phyloP scores from a whole-genome alignment of 2,888 invertebrate genomes.

The Tetragonula carbonaria region DNA sequence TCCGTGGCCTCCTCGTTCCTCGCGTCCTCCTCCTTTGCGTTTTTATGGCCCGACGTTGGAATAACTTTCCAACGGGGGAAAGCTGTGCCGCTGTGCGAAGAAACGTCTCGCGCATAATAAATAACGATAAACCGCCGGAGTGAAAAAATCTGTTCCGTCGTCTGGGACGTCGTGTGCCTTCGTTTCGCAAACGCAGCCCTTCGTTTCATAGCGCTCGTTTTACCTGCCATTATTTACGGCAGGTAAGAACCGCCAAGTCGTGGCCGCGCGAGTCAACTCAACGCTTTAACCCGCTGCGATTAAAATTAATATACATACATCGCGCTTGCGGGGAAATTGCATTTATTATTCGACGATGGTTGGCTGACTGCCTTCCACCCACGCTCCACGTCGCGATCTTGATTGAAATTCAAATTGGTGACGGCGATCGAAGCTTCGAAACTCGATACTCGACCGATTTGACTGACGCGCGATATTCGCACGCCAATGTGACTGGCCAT shows the following conservation, averaged over 20 bases:
- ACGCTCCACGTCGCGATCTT: neutral
- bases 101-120: constrained; percentile 40
- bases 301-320: constrained; percentile 6
- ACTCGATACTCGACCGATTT: too few species aligned
- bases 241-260: too few species aligned
- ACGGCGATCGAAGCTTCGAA: too few species aligned
- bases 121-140: constrained; percentile 45
- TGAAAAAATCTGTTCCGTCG: neutral
- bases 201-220: neutral
- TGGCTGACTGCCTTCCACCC: too few species aligned
- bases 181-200: neutral
- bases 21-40: neutral
- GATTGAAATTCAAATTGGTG: constrained; percentile 27
- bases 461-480: too few species aligned
- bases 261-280: neutral
- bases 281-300: constrained; percentile 22
- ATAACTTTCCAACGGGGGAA: constrained; percentile 26
- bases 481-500: too few species aligned
- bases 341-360: neutral
- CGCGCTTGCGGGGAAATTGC: neutral
- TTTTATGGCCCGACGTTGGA: constrained; percentile 33
- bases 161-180: too few species aligned
- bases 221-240: neutral
- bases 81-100: neutral
- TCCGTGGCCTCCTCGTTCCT: neutral